These are phyloP conservation scores for Gastrophysa polygoni DNA, from an alignment of 2,888 invertebrate genomes.

Conservation along the genomic window DNA sequence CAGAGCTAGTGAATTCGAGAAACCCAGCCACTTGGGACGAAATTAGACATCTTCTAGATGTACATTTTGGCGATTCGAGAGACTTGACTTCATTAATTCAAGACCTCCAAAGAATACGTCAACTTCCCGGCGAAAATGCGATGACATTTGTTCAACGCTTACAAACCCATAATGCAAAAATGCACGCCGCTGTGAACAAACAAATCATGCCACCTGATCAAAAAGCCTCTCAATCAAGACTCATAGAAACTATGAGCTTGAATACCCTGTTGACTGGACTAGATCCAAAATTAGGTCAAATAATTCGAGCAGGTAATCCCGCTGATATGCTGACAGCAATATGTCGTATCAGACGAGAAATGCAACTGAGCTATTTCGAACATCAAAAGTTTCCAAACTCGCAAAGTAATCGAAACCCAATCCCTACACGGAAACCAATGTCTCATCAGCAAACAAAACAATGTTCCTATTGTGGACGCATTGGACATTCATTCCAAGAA, in stretches of 20 bases:
- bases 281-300: conserved; percentile 18
- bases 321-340: not conserved
- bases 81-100: conserved; percentile 1
- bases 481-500: too few relatives aligned
- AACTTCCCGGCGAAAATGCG: conserved; percentile 14
- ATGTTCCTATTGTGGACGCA: too few relatives aligned
- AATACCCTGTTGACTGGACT: conserved; percentile 22
- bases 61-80: conserved; percentile 13
- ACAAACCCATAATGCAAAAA: conserved; percentile 21
- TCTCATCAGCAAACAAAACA: too few relatives aligned
- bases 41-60: conserved; percentile 19
- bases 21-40: conserved; percentile 11
- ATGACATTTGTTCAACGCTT: conserved; percentile 15
- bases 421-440: too few relatives aligned
- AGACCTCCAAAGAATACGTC: conserved; percentile 6
- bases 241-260: conserved; percentile 13
- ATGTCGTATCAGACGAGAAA: not conserved
- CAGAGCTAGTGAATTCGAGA: conserved; percentile 7
- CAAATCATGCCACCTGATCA: not conserved
- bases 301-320: conserved; percentile 17
- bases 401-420: too few relatives aligned
- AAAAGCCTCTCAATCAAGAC: conserved; percentile 13
- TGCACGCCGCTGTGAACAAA: conserved; percentile 13
- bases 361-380: not conserved
- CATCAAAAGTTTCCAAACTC: not conserved